Conservation (phyloP, 2,113 vertebrate genomes). For the Corynorhinus townsendii region DNA sequence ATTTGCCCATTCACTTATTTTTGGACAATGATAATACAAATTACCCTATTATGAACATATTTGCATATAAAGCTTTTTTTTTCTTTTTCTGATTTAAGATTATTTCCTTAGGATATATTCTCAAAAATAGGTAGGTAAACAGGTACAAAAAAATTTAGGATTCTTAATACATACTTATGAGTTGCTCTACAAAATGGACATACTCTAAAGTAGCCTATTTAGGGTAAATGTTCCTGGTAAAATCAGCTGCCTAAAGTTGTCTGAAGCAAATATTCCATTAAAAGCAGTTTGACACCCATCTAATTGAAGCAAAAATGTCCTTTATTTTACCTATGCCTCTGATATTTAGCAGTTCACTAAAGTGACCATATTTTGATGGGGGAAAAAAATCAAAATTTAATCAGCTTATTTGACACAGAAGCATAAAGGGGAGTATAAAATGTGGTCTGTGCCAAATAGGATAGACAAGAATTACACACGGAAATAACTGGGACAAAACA, state of each 20-base stretch:
- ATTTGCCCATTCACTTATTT: background rate
- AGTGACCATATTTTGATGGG: background rate
- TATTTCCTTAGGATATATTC: background rate
- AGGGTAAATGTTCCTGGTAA: background rate
- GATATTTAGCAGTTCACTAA: background rate
- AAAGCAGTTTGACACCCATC: background rate
- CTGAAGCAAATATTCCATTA: background rate
- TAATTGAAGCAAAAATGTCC: background rate
- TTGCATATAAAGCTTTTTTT: background rate
- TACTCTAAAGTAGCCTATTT: background rate
- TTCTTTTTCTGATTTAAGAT: background rate
- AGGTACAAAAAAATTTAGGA: background rate
- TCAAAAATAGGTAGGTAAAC: background rate
- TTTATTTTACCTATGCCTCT: slow-evolving; percentile 8
- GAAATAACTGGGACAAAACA: background rate
- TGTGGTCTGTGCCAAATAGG: background rate
- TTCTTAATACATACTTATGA: background rate
- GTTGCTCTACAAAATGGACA: slow-evolving; percentile 4
- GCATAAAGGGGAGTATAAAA: background rate
- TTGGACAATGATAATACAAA: background rate
- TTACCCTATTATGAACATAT: background rate
- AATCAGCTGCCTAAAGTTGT: background rate
- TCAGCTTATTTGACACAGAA: background rate
- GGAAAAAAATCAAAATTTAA: background rate
- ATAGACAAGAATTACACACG: background rate